Conservation (phyloP, 2,888 invertebrate genomes). For the Malachius bipustulatus region DNA sequence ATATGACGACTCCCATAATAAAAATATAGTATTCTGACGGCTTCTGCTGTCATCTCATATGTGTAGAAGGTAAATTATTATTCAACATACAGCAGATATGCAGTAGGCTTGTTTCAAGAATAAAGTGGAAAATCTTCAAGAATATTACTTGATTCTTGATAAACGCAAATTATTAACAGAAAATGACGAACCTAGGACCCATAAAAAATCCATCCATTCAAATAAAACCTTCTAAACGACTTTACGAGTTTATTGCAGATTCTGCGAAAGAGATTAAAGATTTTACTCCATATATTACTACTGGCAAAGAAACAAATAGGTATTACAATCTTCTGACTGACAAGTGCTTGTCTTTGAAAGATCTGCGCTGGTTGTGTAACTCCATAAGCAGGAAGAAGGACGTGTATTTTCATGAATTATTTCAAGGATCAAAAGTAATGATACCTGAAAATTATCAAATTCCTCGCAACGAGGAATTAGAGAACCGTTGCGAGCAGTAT, state of each 20-base stretch:
- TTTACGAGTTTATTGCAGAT: slow-evolving; percentile 45
- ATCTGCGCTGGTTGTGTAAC: slow-evolving; percentile 52
- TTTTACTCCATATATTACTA: slow-evolving; percentile 38
- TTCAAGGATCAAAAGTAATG: slow-evolving; percentile 53
- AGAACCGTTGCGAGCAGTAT: slow-evolving; percentile 69
- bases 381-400: slow-evolving; percentile 36
- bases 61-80: too few species aligned
- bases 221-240: slow-evolving; percentile 49
- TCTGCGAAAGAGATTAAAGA: slow-evolving; percentile 33
- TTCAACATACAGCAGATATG: too few species aligned
- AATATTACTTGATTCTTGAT: too few species aligned
- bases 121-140: too few species aligned
- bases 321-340: too few species aligned
- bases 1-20: too few species aligned
- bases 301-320: too few species aligned
- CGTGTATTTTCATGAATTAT: slow-evolving; percentile 55
- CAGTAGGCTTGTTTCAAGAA: too few species aligned
- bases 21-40: too few species aligned
- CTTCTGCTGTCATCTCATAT: too few species aligned
- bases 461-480: slow-evolving; percentile 68
- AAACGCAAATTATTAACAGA: too few species aligned
- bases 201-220: slow-evolving; percentile 52
- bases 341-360: slow-evolving; percentile 37
- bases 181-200: slow-evolving; percentile 35
- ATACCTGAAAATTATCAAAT: slow-evolving; percentile 60